Evolutionary conservation across 2,888 invertebrate species (phyloP), one percentile per base, ranked within the genome.

Genomic region (Drosophila phalerata): DNA sequence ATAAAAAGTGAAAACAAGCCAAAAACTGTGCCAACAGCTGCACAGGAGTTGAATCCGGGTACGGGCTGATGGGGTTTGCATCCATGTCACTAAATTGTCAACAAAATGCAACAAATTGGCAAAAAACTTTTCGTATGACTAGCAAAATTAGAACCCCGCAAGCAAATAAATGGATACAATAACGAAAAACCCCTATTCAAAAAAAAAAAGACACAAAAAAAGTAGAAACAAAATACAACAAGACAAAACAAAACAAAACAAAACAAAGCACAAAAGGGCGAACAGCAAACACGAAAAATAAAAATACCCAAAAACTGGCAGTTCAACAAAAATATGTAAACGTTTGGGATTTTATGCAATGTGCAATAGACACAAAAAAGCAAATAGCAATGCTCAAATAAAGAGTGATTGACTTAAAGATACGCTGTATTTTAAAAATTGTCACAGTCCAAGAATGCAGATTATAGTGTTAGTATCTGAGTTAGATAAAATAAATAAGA

Each of bases 101-200:
- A 79, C 82, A 81, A 79, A 79, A 79, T 79, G 79, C 79, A 79
- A 79, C 79, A 79, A 79, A 79, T 79, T 79, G 79, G 79, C 79
- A 79, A 81, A 81, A 79, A 79, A 79, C 67, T 79, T 78, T 81
- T 72, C 72, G 66, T 78, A 81, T 78, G 79, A 81, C 69, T 75
- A 81, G 79, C 82, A 75, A 79, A 79, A 79, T 82, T 78, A 72
- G 66, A 81, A 66, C 51, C 82, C 71, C 71, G 66, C 69, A 81
- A 81, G 82, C 82, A 81, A 79, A 81, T 81, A 81, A 67, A 65
- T 53, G 65, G 52, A 69, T 64, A 79, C 63, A 68, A 61, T 60
- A 51, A 65, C 68, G 48, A 48, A 62, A 63, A 48, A 68, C 52
- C 32, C 32, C 45, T 25, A 25, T 37, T 11, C 22, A 5, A 10